Evolutionary conservation across 2,113 vertebrate genomes (phyloP).

Genomic region (Xiphophorus couchianus): DNA sequence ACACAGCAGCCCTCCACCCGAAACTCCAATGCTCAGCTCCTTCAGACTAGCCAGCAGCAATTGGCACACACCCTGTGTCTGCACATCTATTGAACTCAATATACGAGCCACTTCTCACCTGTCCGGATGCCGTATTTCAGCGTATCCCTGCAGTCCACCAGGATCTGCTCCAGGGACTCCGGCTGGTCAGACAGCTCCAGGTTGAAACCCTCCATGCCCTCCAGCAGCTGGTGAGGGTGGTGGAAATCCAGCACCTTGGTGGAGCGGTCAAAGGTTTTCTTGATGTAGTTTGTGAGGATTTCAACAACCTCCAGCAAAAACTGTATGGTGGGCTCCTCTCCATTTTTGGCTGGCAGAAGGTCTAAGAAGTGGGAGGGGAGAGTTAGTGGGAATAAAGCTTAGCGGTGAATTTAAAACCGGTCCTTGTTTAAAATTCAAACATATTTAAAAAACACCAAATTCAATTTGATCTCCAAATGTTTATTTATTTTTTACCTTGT

Average conservation of each 20-base stretch:
- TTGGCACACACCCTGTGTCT: too few relatives aligned
- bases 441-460: background rate
- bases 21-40: too few relatives aligned
- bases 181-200: conserved; percentile 97
- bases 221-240: conserved; percentile 96
- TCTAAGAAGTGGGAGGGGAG: conserved; percentile 75
- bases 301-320: conserved; percentile 95
- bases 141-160: conserved; percentile 98
- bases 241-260: conserved; percentile 99
- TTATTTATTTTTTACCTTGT: background rate
- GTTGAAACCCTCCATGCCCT: conserved; percentile 98
- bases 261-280: conserved; percentile 96
- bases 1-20: too few relatives aligned
- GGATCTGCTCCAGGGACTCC: conserved; percentile 97
- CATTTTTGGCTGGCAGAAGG: conserved; percentile 96
- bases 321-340: conserved; percentile 95
- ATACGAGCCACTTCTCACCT: conserved; percentile 77
- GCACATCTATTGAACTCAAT: too few relatives aligned
- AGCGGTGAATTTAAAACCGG: background rate
- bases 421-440: too few relatives aligned
- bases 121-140: conserved; percentile 97
- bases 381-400: accelerated
- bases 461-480: background rate
- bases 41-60: too few relatives aligned
- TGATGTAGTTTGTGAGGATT: conserved; percentile 95